Evolutionary conservation across 2,888 invertebrate genomes (phyloP).

Genomic region (Mechanitis messenoides): DNA sequence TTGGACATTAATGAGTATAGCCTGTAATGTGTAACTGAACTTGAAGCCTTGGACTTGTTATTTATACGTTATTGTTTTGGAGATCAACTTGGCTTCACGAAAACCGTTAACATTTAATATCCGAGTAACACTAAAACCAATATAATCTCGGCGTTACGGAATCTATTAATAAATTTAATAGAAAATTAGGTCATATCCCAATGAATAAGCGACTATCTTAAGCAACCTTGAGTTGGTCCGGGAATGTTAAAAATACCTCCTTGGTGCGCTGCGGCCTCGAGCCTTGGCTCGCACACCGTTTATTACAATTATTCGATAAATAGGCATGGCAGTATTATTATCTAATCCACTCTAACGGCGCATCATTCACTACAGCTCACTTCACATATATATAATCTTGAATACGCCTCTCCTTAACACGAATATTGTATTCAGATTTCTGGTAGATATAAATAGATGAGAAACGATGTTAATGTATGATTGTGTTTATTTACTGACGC

Average conservation of each 20-base stretch:
- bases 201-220: slow-evolving; percentile 71
- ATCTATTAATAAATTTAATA: slow-evolving; percentile 54
- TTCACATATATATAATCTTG: slow-evolving; percentile 4
- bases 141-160: slow-evolving; percentile 16
- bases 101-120: slow-evolving; percentile 18
- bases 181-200: slow-evolving; percentile 73
- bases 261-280: slow-evolving; percentile 49
- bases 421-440: slow-evolving; percentile 9
- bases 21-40: background rate
- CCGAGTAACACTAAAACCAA: slow-evolving; percentile 11
- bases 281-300: slow-evolving; percentile 41
- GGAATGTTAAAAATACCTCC: slow-evolving; percentile 76
- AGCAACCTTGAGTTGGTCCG: slow-evolving; percentile 74
- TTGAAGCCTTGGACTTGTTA: slow-evolving; percentile 8
- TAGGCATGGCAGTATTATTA: slow-evolving; percentile 33
- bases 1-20: background rate
- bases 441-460: background rate
- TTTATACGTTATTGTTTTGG: background rate
- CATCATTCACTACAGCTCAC: slow-evolving; percentile 22
- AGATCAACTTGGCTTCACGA: background rate
- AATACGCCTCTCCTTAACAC: background rate
- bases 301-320: slow-evolving; percentile 53
- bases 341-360: slow-evolving; percentile 29
- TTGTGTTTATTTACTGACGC: background rate
- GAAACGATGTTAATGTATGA: background rate